Evolutionary conservation across 1,140 invertebrate species (phyloP), one percentile per base, ranked within the genome.

Genomic region (Mya arenaria): DNA sequence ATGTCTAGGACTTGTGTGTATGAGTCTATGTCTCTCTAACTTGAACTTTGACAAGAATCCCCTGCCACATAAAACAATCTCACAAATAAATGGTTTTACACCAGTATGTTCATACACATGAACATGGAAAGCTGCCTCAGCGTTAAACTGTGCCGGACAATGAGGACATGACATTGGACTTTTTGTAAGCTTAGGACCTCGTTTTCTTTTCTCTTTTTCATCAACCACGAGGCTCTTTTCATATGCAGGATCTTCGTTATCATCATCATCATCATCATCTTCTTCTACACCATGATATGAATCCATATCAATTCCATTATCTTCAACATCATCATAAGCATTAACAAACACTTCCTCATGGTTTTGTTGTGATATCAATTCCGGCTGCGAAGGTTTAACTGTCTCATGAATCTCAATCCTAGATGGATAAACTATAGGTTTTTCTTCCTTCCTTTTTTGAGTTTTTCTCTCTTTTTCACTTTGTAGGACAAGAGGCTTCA

Each of bases 11-110:
- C 87, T 85, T 23, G 82, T 81, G 62, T 92, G 91, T 65, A 90
- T 89, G 10, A 90, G 63, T 36, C 81, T 69, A 85, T 92, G 91
- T 17, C 91, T 83, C 65, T 88, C 84, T 19, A 89, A 79, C 75
- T 90, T 91, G 75, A 90, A 91, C 68, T 90, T 92, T 36, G 90
- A 89, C 55, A 85, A 86, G 69, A 92, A 92, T 36, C 84, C 88
- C 79, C 91, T 90, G 19, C 72, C 58, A 84, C 91, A 92, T 23
- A 79, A 85, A 32, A 62, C 28, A 19, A 83, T 37, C 6, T 87
- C 81, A 88, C 91, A 92, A 17, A 84, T 86, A 88, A 95, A 96
- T 1, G 95, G 95, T 77, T 95, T 94, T 84, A 95, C 94, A 44
- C 95, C 95, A 28, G 95, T 95, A 90, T 96, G 96, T 32, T 81